Conservation (phyloP, 2,113 vertebrate species). For the Excalfactoria chinensis region DNA sequence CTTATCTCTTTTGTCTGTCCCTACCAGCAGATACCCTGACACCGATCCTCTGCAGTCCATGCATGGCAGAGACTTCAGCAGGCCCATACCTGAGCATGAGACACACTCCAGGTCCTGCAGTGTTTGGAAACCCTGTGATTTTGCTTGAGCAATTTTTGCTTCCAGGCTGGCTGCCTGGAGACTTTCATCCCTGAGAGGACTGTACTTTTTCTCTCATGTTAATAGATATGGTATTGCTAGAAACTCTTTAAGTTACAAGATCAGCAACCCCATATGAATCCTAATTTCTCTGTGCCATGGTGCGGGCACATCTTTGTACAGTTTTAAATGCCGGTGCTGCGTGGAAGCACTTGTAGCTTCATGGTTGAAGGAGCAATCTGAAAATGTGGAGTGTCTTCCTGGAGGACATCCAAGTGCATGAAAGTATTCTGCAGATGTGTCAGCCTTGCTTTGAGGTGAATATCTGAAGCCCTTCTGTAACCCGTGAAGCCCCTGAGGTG, state of each 20-base stretch:
- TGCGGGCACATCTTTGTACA: neutral
- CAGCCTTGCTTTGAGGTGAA: neutral
- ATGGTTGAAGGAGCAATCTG: neutral
- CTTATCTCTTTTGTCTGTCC: neutral
- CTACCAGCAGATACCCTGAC: too few species aligned
- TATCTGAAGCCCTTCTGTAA: neutral
- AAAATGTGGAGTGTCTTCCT: neutral
- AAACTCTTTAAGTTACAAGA: too few species aligned
- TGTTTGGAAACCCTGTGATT: neutral
- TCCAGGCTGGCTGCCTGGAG: neutral
- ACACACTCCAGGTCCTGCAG: neutral
- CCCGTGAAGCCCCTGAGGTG: neutral
- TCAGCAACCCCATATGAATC: neutral
- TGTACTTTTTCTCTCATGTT: neutral
- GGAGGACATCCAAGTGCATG: neutral
- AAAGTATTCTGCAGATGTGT: neutral
- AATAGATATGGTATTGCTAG: neutral
- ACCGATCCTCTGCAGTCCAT: too few species aligned
- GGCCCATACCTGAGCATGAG: neutral
- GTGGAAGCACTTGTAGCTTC: neutral
- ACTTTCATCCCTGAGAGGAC: neutral
- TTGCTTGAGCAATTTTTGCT: neutral
- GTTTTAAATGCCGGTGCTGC: neutral
- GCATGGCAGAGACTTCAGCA: neutral
- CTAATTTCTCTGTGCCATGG: neutral